Evolutionary conservation across 2,797 vertebrate genomes (phyloP).

Genomic region (Parambassis ranga): DNA sequence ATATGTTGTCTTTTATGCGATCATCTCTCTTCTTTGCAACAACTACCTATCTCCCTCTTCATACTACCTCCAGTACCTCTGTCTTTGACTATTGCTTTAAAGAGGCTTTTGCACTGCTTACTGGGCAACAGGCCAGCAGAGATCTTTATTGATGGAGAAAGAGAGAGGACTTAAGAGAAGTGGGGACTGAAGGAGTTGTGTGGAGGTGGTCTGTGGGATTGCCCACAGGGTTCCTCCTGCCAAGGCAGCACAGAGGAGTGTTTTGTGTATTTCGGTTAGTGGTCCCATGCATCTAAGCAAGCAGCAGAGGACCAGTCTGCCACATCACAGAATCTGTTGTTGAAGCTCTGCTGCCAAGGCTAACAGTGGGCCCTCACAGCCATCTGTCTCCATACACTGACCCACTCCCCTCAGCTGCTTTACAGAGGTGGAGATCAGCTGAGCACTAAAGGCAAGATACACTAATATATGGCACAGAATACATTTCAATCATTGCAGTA

Average conservation of each 20-base stretch:
- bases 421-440: constrained; percentile 28
- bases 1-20: neutral
- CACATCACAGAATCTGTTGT: constrained; percentile 47
- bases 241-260: constrained; percentile 50
- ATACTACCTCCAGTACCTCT: neutral
- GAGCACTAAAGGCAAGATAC: constrained; percentile 11
- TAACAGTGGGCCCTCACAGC: constrained; percentile 35
- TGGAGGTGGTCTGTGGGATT: constrained; percentile 15
- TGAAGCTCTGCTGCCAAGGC: constrained; percentile 38
- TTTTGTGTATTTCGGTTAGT: constrained; percentile 50
- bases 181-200: neutral
- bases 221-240: constrained; percentile 36
- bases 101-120: constrained; percentile 30
- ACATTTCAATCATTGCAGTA: constrained; percentile 43
- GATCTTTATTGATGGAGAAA: constrained; percentile 22
- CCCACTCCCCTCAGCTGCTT: constrained; percentile 31
- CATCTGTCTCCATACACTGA: constrained; percentile 62
- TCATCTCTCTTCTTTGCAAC: neutral
- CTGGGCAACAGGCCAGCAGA: constrained; percentile 33
- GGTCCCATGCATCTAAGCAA: constrained; percentile 44
- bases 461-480: constrained; percentile 12
- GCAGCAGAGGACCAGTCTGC: constrained; percentile 38
- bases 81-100: constrained; percentile 13
- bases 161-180: neutral
- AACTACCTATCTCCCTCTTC: neutral